Evolutionary conservation across 1,140 invertebrate species (phyloP).

Genomic region (Cryptotermes secundus): DNA sequence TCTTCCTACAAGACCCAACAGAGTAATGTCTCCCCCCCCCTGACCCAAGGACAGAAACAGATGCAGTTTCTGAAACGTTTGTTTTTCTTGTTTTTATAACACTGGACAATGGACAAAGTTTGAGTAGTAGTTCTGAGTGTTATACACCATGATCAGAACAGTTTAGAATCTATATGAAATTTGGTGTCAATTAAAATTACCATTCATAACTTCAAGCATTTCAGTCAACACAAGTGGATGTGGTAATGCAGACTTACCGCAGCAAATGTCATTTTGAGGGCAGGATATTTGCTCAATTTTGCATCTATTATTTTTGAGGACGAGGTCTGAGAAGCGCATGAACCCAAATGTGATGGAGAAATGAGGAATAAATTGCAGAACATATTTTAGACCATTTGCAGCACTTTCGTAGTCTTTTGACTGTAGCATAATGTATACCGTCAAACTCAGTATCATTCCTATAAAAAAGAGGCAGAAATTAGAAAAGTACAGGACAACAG

Average conservation of each 20-base stretch:
- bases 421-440: slow-evolving; percentile 16
- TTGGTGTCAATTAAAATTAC: neutral
- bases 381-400: neutral
- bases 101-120: too few species aligned
- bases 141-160: neutral
- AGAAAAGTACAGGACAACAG: neutral
- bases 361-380: slow-evolving; percentile 6
- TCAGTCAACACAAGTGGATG: neutral
- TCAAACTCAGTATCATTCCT: slow-evolving; percentile 22
- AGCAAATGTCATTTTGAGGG: neutral
- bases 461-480: neutral
- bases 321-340: neutral
- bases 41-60: too few species aligned
- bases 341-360: slow-evolving; percentile 7
- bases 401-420: neutral
- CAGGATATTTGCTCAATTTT: neutral
- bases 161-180: neutral
- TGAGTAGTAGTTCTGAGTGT: too few species aligned
- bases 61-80: too few species aligned
- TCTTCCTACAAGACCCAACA: too few species aligned
- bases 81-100: too few species aligned
- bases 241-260: neutral
- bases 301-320: slow-evolving; percentile 20
- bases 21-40: too few species aligned
- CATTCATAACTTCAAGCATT: neutral